These are phyloP conservation scores for Belgica antarctica DNA, from an alignment of 2,888 invertebrate genomes.

Conservation along the genomic window DNA sequence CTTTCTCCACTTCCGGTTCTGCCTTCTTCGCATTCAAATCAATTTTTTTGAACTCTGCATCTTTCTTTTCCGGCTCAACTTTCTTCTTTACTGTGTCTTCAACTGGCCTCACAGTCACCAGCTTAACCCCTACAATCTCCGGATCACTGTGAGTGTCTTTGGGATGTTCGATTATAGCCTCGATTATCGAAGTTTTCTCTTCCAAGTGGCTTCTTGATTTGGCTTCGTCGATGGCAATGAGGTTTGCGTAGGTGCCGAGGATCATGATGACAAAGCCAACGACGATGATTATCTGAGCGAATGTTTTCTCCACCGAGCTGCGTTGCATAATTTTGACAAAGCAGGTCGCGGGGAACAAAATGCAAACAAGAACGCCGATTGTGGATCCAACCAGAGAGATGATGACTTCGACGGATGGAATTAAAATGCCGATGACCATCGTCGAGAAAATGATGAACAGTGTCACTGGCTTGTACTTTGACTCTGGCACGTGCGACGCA, in stretches of 20 bases:
- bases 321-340: constrained; percentile 82
- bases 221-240: constrained; percentile 68
- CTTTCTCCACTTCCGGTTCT: not conserved
- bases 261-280: constrained; percentile 85
- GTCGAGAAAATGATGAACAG: constrained; percentile 72
- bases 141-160: not conserved
- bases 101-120: constrained; percentile 46
- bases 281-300: constrained; percentile 80
- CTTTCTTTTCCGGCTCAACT: constrained; percentile 48
- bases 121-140: not conserved
- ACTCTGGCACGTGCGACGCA: constrained; percentile 75
- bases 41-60: constrained; percentile 49
- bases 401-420: constrained; percentile 93
- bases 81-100: constrained; percentile 47
- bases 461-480: constrained; percentile 80
- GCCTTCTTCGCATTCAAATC: not conserved
- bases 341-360: constrained; percentile 88
- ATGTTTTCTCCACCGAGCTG: constrained; percentile 75
- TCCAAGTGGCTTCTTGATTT: constrained; percentile 52
- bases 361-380: constrained; percentile 88
- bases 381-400: constrained; percentile 93
- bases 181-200: constrained; percentile 45
- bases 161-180: constrained; percentile 14
- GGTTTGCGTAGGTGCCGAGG: constrained; percentile 85
- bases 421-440: constrained; percentile 74